Evolutionary conservation across 2,797 vertebrate species (phyloP).

Genomic region (Malacoraja senta): DNA sequence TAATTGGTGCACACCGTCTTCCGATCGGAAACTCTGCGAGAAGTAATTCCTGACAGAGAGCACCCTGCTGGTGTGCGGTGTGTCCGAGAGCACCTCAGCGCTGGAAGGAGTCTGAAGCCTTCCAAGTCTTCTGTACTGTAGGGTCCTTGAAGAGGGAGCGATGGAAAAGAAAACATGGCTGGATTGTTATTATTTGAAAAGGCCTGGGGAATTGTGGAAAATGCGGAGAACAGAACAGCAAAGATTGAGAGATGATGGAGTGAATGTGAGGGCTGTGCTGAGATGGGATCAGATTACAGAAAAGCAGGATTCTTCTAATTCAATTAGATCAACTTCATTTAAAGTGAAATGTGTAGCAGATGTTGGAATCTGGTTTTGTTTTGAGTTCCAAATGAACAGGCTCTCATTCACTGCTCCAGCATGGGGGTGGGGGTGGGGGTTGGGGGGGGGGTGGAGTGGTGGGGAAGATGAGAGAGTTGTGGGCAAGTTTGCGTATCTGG

Average conservation of each 20-base stretch:
- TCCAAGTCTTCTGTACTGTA: background rate
- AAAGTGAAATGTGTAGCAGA: slow-evolving; percentile 15
- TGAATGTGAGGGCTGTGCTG: background rate
- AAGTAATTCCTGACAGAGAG: no score
- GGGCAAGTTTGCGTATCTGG: no score
- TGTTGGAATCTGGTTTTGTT: slow-evolving; percentile 4
- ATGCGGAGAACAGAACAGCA: background rate
- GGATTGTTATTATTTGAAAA: background rate
- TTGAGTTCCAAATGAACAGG: background rate
- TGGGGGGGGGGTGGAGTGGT: background rate
- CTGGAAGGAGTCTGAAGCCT: background rate
- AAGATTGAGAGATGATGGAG: background rate
- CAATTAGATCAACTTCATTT: slow-evolving; percentile 22
- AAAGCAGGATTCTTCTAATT: background rate
- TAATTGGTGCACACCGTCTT: no score
- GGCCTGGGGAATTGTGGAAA: background rate
- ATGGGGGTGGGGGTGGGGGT: background rate
- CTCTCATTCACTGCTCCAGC: background rate
- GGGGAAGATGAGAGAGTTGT: background rate
- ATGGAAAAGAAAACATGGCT: background rate
- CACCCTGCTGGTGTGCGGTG: background rate
- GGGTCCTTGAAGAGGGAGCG: background rate
- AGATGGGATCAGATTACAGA: background rate
- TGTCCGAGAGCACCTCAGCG: background rate
- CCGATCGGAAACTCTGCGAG: no score